Conservation (phyloP, 2,797 vertebrate species). For the Babyrousa celebensis region DNA sequence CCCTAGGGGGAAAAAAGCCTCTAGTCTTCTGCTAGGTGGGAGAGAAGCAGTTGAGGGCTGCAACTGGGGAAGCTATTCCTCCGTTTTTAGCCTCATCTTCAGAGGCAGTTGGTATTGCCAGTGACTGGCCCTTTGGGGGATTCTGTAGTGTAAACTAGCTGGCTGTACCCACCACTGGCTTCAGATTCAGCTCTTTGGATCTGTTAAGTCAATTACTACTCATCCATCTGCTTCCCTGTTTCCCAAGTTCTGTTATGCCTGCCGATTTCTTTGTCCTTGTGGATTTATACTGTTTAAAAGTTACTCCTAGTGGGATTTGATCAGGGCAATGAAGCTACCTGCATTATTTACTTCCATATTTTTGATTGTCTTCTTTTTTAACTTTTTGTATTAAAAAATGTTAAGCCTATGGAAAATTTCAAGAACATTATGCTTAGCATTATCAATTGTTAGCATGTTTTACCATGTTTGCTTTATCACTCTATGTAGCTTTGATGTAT, state of each 20-base stretch:
- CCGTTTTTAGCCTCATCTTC: background rate
- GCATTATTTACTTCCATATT: background rate
- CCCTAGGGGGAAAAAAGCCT: background rate
- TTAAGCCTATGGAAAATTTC: background rate
- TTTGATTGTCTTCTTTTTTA: background rate
- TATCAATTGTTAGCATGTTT: background rate
- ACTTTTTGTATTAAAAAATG: background rate
- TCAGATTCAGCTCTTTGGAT: background rate
- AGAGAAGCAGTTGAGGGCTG: background rate
- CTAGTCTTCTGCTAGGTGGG: background rate
- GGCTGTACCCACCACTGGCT: background rate
- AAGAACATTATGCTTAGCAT: background rate
- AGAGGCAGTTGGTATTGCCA: background rate
- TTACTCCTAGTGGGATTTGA: background rate
- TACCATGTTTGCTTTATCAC: background rate
- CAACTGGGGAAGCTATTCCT: background rate
- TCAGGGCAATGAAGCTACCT: background rate
- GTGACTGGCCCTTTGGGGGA: background rate
- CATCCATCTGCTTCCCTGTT: background rate
- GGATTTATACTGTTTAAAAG: background rate
- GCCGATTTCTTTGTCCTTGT: background rate
- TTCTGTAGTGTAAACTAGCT: background rate
- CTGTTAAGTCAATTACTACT: background rate
- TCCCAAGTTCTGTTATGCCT: background rate
- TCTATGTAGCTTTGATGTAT: background rate